Conservation (phyloP, 1,140 invertebrate species). For the Nephila pilipes region DNA sequence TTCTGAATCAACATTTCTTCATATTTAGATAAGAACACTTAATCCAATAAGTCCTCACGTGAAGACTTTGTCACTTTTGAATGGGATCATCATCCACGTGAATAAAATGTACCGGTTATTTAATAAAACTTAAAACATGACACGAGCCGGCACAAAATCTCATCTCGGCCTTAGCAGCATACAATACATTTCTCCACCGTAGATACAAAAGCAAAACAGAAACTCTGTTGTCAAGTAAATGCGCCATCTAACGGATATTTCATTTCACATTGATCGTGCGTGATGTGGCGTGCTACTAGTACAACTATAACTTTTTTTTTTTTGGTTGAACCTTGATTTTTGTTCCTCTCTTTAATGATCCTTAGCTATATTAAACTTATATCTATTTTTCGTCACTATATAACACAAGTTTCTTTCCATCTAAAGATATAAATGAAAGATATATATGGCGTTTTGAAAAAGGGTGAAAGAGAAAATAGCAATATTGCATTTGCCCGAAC, state of each 20-base stretch:
- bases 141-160: conserved; percentile 2
- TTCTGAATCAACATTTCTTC: conserved; percentile 63
- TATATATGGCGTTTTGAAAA: too few relatives aligned
- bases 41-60: conserved; percentile 8
- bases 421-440: too few relatives aligned
- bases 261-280: neutral
- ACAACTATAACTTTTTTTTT: neutral
- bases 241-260: conserved; percentile 46
- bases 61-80: neutral
- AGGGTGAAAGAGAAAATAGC: too few relatives aligned
- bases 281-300: neutral
- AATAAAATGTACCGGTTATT: conserved; percentile 22
- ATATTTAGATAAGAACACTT: conserved; percentile 24
- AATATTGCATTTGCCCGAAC: too few relatives aligned
- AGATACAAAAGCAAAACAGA: conserved; percentile 70
- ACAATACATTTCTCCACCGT: conserved; percentile 24
- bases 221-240: conserved; percentile 61
- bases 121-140: neutral
- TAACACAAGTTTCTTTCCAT: too few relatives aligned
- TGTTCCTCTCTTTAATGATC: neutral
- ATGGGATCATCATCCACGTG: neutral
- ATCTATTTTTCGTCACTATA: too few relatives aligned
- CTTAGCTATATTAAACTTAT: neutral
- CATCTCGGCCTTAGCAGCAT: conserved; percentile 4
- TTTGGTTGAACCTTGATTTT: conserved; percentile 33